Base-by-base conservation (phyloP, 2,888 invertebrate species). In the Hedychridium roseum region DNA sequence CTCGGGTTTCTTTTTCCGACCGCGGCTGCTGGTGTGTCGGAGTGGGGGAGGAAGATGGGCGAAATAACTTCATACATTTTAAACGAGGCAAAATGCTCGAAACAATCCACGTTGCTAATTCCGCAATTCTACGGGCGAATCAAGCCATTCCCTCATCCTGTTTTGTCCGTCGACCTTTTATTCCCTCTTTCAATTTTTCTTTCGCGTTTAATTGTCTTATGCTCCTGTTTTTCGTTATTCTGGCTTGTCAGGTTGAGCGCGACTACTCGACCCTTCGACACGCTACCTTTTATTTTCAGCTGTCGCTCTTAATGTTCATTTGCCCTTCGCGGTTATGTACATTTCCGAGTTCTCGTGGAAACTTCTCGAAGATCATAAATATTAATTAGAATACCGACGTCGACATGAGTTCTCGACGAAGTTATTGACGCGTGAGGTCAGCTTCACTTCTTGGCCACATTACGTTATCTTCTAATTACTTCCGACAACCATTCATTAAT, bases 371-470 rank as follows among this genome's bases (percentile, higher is more conserved):
- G n/a, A n/a, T n/a, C n/a, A n/a, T n/a, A n/a, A n/a, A n/a, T n/a
- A n/a, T n/a, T n/a, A n/a, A n/a, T n/a, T n/a, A n/a, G n/a, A n/a
- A 40, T 50, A 49, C 53, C 50, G 46, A 34, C 27, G 51, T 4
- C 9, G 4, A 6, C 9, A 28, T 18, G 40, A 49, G 38, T 45
- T 35, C 41, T 49, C 47, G 43, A 49, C 47, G 44, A 39, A 46
- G 54, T 60, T 52, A 45, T 38, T 46, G 50, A 41, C 16, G 40
- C 50, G 31, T 63, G 63, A 63, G 54, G 47, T 63, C 63, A 63
- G 51, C 62, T 47, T 45, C 43, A 28, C 50, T 44, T 46, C 50
- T 52, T 45, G 39, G 43, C 34, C 47, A 18, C 34, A 42, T 62
- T 46, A 53, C 40, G 57, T 60, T 47, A 60, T 51, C 36, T 28